Base-by-base conservation (phyloP, 2,888 invertebrate genomes). In the Halictus ligatus region DNA sequence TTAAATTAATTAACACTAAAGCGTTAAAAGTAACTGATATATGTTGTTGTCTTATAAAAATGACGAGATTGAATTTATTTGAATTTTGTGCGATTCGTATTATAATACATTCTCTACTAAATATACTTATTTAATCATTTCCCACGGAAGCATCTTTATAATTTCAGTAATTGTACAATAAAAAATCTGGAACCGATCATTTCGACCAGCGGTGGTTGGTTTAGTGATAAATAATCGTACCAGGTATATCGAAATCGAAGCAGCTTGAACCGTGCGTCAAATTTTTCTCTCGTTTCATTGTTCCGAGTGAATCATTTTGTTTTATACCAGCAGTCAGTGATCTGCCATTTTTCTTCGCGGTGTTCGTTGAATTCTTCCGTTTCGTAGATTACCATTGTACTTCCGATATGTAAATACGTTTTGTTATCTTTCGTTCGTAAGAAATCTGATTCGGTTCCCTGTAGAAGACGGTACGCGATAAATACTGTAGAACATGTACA, bases 221-320 rank as follows among this genome's bases (percentile, higher is more conserved):
- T 35, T 35, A 35, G 35, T 35, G 35, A 5, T 35, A 35, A 54
- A 79, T 46, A 58, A 67, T 81, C 13, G 35, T 43, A 43, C n/a
- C 54, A 69, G 25, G 54, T 64, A 50, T 76, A 58, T 77, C 40
- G 72, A 50, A 74, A 48, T 67, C 54, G 75, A 73, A 80, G 72
- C 72, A 72, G 50, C 50, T 40, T 43, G 67, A 54, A 29, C 78
- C 85, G 88, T 85, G 43, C 80, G 88, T 89, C 88, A 89, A 85
- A 86, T 89, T 86, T 89, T 89, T 89, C 81, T 76, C 83, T 79
- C 88, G 77, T 86, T 88, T 89, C 88, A 82, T 88, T 89, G 88
- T 86, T 89, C 86, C 84, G 69, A 1, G 50, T 60, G 29, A 69
- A 78, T 80, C 67, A 82, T 83, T 88, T 88, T 88, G 88, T 88